phyloP scores from a whole-genome alignment of 1,140 invertebrate genomes.

The Tenebrio molitor region DNA sequence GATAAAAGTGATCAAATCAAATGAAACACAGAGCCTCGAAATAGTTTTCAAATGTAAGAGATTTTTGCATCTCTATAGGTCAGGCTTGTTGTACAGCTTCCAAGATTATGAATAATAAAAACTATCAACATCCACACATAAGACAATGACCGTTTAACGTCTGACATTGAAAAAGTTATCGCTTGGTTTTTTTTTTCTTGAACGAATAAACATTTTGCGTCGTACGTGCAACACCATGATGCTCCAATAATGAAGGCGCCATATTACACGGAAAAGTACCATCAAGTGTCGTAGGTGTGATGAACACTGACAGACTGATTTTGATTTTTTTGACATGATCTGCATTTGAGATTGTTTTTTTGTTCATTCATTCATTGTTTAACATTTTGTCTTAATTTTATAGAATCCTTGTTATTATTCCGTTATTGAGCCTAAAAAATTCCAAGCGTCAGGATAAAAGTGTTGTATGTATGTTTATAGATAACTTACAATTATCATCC shows the following conservation, averaged over 20 bases:
- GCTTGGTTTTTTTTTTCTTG: slow-evolving; percentile 5
- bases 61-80: slow-evolving; percentile 28
- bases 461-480: too few relatives aligned
- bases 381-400: too few relatives aligned
- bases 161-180: slow-evolving; percentile 40
- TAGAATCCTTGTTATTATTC: too few relatives aligned
- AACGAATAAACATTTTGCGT: slow-evolving; percentile 34
- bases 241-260: neutral
- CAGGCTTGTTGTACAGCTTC: slow-evolving; percentile 10
- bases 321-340: too few relatives aligned
- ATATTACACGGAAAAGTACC: neutral
- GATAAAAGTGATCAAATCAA: too few relatives aligned
- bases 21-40: too few relatives aligned
- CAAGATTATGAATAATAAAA: slow-evolving; percentile 35
- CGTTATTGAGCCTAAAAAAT: too few relatives aligned
- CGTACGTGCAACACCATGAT: neutral
- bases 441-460: too few relatives aligned
- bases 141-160: slow-evolving; percentile 40
- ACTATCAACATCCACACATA: slow-evolving; percentile 27
- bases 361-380: too few relatives aligned
- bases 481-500: too few relatives aligned
- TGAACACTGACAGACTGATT: too few relatives aligned
- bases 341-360: too few relatives aligned
- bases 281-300: neutral
- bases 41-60: neutral